Evolutionary conservation across 2,797 vertebrate genomes (phyloP).

Genomic region (Lateolabrax maculatus): DNA sequence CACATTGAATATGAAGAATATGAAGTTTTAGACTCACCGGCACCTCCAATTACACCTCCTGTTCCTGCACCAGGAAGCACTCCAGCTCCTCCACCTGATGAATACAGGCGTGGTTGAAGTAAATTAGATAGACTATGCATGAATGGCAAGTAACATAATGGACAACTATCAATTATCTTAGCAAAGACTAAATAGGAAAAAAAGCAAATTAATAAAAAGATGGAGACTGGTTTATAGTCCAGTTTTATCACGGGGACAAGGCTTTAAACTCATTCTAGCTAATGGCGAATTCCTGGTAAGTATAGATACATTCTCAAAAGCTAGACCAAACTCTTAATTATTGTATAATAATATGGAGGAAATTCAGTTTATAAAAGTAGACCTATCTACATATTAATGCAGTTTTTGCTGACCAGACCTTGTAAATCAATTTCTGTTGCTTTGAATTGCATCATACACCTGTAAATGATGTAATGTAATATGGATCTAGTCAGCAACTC

Average conservation of each 20-base stretch:
- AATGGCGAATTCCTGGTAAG: too few relatives aligned
- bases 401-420: too few relatives aligned
- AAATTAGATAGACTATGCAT: slow-evolving; percentile 1
- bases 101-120: slow-evolving; percentile 10
- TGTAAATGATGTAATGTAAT: too few relatives aligned
- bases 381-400: too few relatives aligned
- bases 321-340: too few relatives aligned
- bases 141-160: background rate
- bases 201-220: background rate
- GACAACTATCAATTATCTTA: background rate
- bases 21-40: slow-evolving; percentile 39
- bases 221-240: background rate
- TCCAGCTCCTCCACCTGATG: slow-evolving; percentile 52
- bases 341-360: too few relatives aligned
- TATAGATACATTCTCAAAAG: too few relatives aligned
- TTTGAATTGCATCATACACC: too few relatives aligned
- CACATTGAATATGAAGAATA: background rate
- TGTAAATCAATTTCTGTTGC: too few relatives aligned
- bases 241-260: background rate
- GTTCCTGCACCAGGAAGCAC: slow-evolving; percentile 52
- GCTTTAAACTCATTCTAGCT: too few relatives aligned
- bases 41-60: slow-evolving; percentile 54
- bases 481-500: too few relatives aligned
- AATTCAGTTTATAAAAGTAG: too few relatives aligned
- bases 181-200: background rate